Base-by-base conservation (phyloP, 2,888 invertebrate genomes). In the Tetranychus truncatus region DNA sequence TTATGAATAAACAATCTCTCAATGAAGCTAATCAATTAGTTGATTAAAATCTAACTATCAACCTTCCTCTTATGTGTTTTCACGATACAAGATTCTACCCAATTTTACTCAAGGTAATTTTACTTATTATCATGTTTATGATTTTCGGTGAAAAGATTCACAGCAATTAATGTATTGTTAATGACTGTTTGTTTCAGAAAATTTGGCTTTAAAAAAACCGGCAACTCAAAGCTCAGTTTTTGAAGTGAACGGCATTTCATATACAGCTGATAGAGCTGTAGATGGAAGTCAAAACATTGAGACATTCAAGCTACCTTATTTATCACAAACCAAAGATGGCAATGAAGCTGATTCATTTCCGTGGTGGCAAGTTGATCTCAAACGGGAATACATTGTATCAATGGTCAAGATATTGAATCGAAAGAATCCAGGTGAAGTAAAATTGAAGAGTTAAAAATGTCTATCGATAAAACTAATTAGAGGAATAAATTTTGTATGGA, bases 351-450 rank as follows among this genome's bases (percentile, higher is more conserved):
- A 78, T 44, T 74, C 72, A 8, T 77, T 75, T 15, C 79, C 79
- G 1, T 79, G 79, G 79, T 78, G 78, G 78, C 78, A 78, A 73
- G 78, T 79, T n/a, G 79, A 79, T 20, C 34, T 79, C 6, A 77
- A 77, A 73, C 77, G 78, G 0, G 77, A 77, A 21, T 75, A 78
- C 24, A 76, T 78, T 44, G 76, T 78, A 45, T 78, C 77, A n/a
- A 77, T 77, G 9, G 76, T 78, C 21, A 74, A 72, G 45, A 77
- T 78, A 34, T 77, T 78, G 9, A 78, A 78, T 74, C 75, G 78
- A 74, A 78, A 77, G 69, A 76, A 77, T 71, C 77, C 76, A 76
- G 78, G 78, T 78, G 74, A 75, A 71, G 55, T 45, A 73, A 20
- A 5, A 34, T 4, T 34, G 4, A 34, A 34, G 3, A 34, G 34